Conservation (phyloP, 1,140 invertebrate species). For the Danaus melanippus region DNA sequence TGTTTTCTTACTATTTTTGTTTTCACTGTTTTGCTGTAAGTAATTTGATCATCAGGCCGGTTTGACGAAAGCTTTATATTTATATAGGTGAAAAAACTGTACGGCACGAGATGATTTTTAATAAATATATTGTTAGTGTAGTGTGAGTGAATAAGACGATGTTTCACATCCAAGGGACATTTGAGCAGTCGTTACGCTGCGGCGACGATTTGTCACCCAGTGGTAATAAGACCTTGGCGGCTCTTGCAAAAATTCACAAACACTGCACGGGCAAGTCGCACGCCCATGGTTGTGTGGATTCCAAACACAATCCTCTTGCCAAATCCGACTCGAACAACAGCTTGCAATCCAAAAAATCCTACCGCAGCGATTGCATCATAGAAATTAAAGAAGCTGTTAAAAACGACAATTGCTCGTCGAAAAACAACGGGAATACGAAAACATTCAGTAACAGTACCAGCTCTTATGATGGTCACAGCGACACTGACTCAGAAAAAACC, state of each 20-base stretch:
- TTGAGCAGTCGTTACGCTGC: slow-evolving; percentile 77
- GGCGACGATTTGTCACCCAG: slow-evolving; percentile 70
- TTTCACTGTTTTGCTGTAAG: slow-evolving; percentile 33
- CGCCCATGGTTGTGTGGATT: slow-evolving; percentile 73
- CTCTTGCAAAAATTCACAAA: slow-evolving; percentile 76
- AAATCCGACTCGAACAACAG: slow-evolving; percentile 67
- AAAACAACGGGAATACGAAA: slow-evolving; percentile 50
- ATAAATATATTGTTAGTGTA: slow-evolving; percentile 6
- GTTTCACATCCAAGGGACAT: slow-evolving; percentile 76
- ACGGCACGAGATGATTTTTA: slow-evolving; percentile 20
- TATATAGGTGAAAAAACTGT: slow-evolving; percentile 14
- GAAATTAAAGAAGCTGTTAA: slow-evolving; percentile 62
- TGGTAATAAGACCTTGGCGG: slow-evolving; percentile 69
- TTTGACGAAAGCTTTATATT: slow-evolving; percentile 5
- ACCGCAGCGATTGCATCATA: slow-evolving; percentile 58
- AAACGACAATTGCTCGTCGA: slow-evolving; percentile 30
- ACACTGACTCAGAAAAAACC: slow-evolving; percentile 70
- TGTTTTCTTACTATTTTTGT: too few species aligned
- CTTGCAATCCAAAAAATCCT: slow-evolving; percentile 59
- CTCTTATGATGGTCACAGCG: slow-evolving; percentile 72
- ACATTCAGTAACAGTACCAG: slow-evolving; percentile 72
- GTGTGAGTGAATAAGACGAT: slow-evolving; percentile 51
- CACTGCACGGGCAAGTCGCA: slow-evolving; percentile 81
- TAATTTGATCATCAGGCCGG: slow-evolving; percentile 34
- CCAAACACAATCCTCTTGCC: slow-evolving; percentile 44